Base-by-base conservation (phyloP, 2,113 vertebrate genomes). In the Dicrurus megarhynchus region DNA sequence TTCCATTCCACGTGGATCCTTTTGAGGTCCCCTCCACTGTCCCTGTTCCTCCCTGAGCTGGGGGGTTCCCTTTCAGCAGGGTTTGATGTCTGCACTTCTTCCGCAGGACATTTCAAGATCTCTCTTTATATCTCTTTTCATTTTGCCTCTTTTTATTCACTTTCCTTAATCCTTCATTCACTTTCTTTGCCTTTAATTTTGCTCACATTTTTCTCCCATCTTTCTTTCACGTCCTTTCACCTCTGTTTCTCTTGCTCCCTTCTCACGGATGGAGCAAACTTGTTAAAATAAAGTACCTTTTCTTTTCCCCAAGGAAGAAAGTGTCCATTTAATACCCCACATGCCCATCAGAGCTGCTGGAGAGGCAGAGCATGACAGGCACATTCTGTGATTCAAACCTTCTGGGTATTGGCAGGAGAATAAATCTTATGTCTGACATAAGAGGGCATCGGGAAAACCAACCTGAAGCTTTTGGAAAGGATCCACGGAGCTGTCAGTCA, bases 401-500 rank as follows among this genome's bases (percentile, higher is more conserved):
- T 46, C 90, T 83, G 93, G 88, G 93, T 20, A 90, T 28, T 93
- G 95, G 93, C 96, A 93, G 85, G 60, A 94, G 85, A 96, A 90
- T 96, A 90, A 94, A 92, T 81, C 93, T 95, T 84, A 52, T 92
- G 92, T 96, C 95, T 92, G 92, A 92, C 88, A 90, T 53, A 78
- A 77, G 92, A 96, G 80, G 85, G 90, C 86, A 87, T 47, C 63
- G 7, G 84, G 75, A 91, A 91, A 82, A 78, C 63, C 44, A 92
- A 97, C 87, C 91, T 94, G 95, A 82, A 95, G 83, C 55, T 90
- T 67, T 96, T 97, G 95, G 93, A 95, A 69, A 87, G 81, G 56
- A 35, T 94, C 92, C 95, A 95, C 68, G 19, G 68, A 37, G 83
- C 92, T 94, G 93, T 93, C 95, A 91, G 87, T 95, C 96, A 93